These are phyloP conservation scores for Fopius arisanus DNA, from an alignment of 1,140 invertebrate genomes.

Conservation along the genomic window DNA sequence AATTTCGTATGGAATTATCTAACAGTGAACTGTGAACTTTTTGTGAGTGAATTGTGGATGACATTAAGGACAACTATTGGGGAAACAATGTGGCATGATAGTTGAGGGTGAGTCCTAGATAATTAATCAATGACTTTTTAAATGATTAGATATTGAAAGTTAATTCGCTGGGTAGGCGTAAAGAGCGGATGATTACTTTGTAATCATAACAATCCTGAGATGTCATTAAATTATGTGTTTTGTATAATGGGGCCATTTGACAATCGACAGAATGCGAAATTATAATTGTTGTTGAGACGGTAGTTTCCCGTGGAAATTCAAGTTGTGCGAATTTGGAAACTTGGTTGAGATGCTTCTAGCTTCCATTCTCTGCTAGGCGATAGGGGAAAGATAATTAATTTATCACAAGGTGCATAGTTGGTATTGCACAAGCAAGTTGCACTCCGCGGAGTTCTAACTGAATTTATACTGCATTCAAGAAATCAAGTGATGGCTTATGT, in stretches of 20 bases:
- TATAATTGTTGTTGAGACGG: background rate
- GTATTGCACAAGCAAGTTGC: background rate
- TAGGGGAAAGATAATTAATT: conserved; percentile 10
- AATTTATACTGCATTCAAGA: background rate
- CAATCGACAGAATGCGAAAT: background rate
- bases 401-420: background rate
- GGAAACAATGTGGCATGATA: background rate
- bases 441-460: background rate
- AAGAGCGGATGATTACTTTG: background rate
- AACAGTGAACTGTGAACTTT: background rate
- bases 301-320: background rate
- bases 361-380: background rate
- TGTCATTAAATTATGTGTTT: background rate
- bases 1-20: too few species aligned
- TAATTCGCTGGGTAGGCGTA: too few species aligned
- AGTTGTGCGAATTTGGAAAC: background rate
- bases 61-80: background rate
- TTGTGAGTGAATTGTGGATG: background rate
- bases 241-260: background rate
- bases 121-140: background rate
- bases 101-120: background rate
- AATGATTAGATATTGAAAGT: background rate
- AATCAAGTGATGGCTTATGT: background rate
- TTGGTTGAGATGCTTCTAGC: background rate
- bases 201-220: background rate